Evolutionary conservation across 2,888 invertebrate genomes (phyloP), one percentile per base, ranked within the genome.

Genomic region (Scaptomyza polygonia): DNA sequence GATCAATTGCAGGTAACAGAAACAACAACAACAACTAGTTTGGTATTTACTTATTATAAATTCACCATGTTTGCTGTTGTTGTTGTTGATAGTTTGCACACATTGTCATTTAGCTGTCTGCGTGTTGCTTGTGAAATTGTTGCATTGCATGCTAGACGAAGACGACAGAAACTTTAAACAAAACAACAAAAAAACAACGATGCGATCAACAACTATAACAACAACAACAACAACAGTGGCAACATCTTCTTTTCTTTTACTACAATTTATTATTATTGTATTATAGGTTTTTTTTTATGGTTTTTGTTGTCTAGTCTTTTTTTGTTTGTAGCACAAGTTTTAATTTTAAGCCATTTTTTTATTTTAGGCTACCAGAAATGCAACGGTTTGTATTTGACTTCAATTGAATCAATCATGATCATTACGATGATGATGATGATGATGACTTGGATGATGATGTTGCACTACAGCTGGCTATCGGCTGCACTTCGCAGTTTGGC

Each of bases 21-120:
- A 63, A 12, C 65, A 66, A 12, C 57, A 54, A 8, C 48, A 58
- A 42, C 66, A 54, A 34, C 76, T 56, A 52, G 44, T 64, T 64
- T 39, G 43, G 48, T 61, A 64, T 71, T 71, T 74, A 79, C 79
- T 79, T 80, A 80, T 79, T 80, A 80, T 84, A 80, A 81, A 81
- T 76, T 72, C 84, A 68, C 34, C 54, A 29, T 54, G 12, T 6
- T 6, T 48, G 49, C 12, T 52, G 48, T 49, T 61, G 64, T 40
- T 44, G 62, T 54, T 79, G 66, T 55, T 78, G 72, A 54, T 79
- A 58, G 62, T 73, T 67, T 86, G 77, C 82, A 77, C 81, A 86
- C 86, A 86, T 84, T 86, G 86, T 86, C 86, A 83, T 86, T 83
- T 83, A 71, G 76, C 78, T 83, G 84, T 84, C 85, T 85, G 86